These are phyloP conservation scores for Craniophora ligustri DNA, from an alignment of 2,888 invertebrate species.

Conservation along the genomic window DNA sequence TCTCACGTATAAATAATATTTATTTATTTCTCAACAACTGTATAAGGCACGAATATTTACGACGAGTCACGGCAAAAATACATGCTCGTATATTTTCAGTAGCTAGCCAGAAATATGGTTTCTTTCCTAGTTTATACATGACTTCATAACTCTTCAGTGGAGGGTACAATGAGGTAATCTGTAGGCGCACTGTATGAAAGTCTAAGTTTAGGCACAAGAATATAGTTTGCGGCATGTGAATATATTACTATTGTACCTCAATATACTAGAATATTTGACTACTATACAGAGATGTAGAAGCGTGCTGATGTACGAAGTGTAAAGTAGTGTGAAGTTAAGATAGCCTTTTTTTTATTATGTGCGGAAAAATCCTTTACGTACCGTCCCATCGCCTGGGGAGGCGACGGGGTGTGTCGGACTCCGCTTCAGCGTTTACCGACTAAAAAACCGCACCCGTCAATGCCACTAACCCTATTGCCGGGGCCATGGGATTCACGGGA, in stretches of 20 bases:
- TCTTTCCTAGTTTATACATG: conserved; percentile 42
- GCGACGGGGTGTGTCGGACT: too few relatives aligned
- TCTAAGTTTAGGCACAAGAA: conserved; percentile 27
- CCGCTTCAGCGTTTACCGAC: too few relatives aligned
- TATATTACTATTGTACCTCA: conserved; percentile 16
- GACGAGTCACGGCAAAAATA: conserved; percentile 31
- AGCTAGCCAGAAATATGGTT: conserved; percentile 28
- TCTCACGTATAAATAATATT: too few relatives aligned
- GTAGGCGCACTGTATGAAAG: conserved; percentile 33
- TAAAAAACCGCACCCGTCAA: too few relatives aligned
- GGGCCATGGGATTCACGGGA: too few relatives aligned
- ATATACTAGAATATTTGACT: conserved; percentile 16
- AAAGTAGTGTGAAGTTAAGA: too few relatives aligned
- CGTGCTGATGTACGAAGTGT: too few relatives aligned
- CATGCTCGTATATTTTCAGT: conserved; percentile 32
- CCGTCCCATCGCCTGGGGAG: too few relatives aligned
- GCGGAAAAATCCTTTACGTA: too few relatives aligned
- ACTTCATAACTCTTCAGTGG: conserved; percentile 38
- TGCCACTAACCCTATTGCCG: too few relatives aligned
- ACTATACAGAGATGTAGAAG: neutral
- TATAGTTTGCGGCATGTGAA: conserved; percentile 15
- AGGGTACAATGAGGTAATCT: conserved; percentile 46
- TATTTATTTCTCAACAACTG: too few relatives aligned
- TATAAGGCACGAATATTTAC: conserved; percentile 40
- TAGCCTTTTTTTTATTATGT: too few relatives aligned